Evolutionary conservation across 2,888 invertebrate genomes (phyloP).

Genomic region (Athalia cordata): DNA sequence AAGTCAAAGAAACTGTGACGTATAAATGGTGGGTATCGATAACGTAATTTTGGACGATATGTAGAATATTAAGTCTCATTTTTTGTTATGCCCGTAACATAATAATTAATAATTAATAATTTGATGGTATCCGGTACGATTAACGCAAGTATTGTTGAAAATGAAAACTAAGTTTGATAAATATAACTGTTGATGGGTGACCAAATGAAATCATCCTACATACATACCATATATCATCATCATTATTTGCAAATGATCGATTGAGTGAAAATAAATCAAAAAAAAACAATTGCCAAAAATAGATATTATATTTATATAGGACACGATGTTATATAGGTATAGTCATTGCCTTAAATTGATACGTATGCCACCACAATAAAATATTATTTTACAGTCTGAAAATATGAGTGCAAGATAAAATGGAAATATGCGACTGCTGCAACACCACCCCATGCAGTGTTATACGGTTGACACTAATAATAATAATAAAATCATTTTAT

Average conservation of each 20-base stretch:
- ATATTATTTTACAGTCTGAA: conserved; percentile 3
- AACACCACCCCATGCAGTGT: neutral
- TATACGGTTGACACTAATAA: conserved; percentile 1
- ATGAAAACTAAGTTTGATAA: neutral
- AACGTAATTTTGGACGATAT: conserved; percentile 9
- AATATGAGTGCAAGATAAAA: conserved; percentile 32
- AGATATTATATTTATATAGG: neutral
- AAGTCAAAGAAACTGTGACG: no score
- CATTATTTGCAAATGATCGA: no score
- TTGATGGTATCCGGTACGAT: conserved; percentile 21
- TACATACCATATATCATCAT: no score
- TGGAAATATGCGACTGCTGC: conserved; percentile 24
- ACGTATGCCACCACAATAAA: conserved; percentile 23
- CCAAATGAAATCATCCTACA: no score
- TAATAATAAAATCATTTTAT: neutral
- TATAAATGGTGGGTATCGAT: no score
- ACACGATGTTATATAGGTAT: conserved; percentile 11
- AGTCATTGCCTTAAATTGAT: conserved; percentile 7
- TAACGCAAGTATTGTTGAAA: conserved; percentile 28
- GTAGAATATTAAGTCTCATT: neutral
- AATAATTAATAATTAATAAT: conserved; percentile 18
- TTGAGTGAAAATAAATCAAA: no score
- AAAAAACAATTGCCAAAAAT: conserved; percentile 23
- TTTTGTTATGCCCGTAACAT: neutral
- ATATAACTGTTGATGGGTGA: neutral